Evolutionary conservation across 2,113 vertebrate species (phyloP), one percentile per base, ranked within the genome.

Genomic region (Vidua chalybeata): DNA sequence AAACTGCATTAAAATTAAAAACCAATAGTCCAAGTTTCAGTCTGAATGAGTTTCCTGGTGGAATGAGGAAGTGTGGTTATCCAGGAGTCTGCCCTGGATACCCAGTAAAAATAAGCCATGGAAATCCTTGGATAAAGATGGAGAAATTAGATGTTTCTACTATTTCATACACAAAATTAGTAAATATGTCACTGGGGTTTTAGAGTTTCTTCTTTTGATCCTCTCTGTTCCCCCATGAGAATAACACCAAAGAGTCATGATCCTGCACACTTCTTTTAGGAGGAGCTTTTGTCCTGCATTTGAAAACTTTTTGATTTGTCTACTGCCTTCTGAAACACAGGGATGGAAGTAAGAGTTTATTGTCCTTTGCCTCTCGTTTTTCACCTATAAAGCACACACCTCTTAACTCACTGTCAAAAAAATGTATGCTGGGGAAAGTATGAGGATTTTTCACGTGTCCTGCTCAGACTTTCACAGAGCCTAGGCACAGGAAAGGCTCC

Each of bases 1-100:
- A 98, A 97, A 98, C 95, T 94, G 95, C 64, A 1, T 92, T 96
- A 93, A 97, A 97, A 98, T 98, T 98, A 97, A 97, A 98, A 98
- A 97, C 92, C 97, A 97, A 95, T 97, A 97, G 97, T 98, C 97
- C 96, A 94, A 84, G 96, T 97, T 98, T 93, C 96, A 92, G 85
- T 95, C 96, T 97, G 94, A 97, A 96, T 79, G 96, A 97, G 93
- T 89, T 96, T 92, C 82, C 75, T 76, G 67, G 91, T 93, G 78
- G 67, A 97, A 97, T 92, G 95, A 97, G 94, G 94, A 96, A 96
- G 84, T 27, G 4, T 22, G 11, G 92, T 69, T 95, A 94, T 59
- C 95, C 8, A 19, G 26, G 81, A 89, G 78, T 37, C 64, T 21
- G 74, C 68, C 72, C 62, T 94, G 49, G 62, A 62, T 39, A 81